Evolutionary conservation across 2,888 invertebrate genomes (phyloP), one percentile per base, ranked within the genome.

Genomic region (Andrena dorsata): DNA sequence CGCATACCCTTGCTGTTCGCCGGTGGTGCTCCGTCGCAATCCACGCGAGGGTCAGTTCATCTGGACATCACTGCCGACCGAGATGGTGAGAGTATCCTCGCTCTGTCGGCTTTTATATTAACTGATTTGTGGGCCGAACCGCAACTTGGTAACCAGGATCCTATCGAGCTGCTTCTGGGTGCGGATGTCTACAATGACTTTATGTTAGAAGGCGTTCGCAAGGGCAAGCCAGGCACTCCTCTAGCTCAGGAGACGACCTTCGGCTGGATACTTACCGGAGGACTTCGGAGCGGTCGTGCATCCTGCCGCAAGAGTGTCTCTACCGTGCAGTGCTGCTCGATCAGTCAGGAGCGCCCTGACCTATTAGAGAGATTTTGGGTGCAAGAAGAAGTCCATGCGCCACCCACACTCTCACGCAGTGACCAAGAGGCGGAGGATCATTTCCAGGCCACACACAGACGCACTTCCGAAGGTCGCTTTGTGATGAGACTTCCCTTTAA

Each of bases 251-350:
- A 51, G 32, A 26, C 68, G 0, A 8, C 7, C 0, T 16, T 68
- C 2, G 68, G 68, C 2, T 68, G 68, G 68, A 30, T 68, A 0
- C n/a, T 68, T 1, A 30, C 35, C 2, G 68, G 53, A 0, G 47
- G n/a, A 8, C 32, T 32, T 0, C 1, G 32, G 7, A 7, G 0
- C 0, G 32, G 2, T 0, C 7, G 32, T 2, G 8, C 32, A 1
- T 2, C 2, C 32, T 0, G 8, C 0, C 8, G 7, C 1, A 7
- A 32, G 7, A 0, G 8, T 8, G 0, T 7, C 32, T 0, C 4
- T 0, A 32, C 32, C 0, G 13, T 35, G 2, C 53, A 28, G 1
- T 32, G 26, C 28, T 65, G 65, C 8, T 6, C 16, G 0, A 7
- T 65, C 2, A 49, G n/a, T 0, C 6, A 13, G 5, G 53, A 53